Percentiles rank a stretch among this genome's conserved stretches.
Conservation (phyloP, 2,797 vertebrate species). For the Gallinago solitaria region DNA sequence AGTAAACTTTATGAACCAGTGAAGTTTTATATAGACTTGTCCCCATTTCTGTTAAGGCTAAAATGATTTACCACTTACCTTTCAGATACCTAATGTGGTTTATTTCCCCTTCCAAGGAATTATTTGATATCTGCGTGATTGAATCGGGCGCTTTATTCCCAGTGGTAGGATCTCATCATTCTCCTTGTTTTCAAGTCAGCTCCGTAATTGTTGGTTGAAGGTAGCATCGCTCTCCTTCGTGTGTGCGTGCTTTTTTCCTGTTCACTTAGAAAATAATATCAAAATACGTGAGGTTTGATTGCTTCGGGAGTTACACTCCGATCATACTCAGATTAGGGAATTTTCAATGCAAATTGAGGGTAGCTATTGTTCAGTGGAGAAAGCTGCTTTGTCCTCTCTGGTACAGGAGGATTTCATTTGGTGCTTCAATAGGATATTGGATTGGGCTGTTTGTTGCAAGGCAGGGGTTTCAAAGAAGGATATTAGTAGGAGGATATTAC, state of each 20-base stretch:
- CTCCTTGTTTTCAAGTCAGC: background rate
- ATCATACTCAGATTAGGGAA: background rate
- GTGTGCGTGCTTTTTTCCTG: background rate
- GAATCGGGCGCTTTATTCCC: background rate
- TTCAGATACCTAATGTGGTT: background rate
- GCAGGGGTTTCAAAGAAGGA: background rate
- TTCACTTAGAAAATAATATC: background rate
- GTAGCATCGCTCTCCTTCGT: background rate
- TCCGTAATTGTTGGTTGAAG: background rate
- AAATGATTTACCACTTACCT: background rate
- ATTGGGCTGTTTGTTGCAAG: background rate
- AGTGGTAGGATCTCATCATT: background rate
- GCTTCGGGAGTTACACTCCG: background rate
- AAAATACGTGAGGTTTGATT: background rate
- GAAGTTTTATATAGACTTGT: background rate
- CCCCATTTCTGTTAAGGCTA: background rate
- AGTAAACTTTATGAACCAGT: background rate
- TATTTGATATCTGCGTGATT: background rate
- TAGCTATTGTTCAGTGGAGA: background rate
- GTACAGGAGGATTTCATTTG: background rate
- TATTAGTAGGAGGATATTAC: background rate
- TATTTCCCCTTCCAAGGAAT: background rate
- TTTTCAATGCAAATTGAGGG: background rate
- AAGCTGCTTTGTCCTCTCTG: background rate
- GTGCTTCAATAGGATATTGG: background rate